Evolutionary conservation across 2,797 vertebrate genomes (phyloP).

Genomic region (Caiman crocodilus): DNA sequence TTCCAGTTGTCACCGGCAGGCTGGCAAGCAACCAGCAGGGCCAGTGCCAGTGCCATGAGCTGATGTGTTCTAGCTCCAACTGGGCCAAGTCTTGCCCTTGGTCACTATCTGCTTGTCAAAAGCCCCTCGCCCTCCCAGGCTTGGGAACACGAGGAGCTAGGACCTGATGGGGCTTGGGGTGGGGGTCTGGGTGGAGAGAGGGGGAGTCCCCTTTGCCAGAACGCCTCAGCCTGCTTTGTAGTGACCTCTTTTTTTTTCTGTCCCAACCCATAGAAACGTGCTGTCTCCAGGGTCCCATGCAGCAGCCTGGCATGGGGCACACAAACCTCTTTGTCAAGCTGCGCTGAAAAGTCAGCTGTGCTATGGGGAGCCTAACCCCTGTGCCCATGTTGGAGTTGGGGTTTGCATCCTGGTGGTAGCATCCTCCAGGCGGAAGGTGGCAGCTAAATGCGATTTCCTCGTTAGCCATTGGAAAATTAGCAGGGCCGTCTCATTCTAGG

Average conservation of each 20-base stretch:
- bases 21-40: not conserved
- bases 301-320: not conserved
- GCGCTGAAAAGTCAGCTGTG: not conserved
- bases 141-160: not conserved
- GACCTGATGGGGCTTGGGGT: not conserved
- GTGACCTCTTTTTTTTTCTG: not conserved
- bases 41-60: not conserved
- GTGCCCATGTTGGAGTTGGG: not conserved
- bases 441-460: not conserved
- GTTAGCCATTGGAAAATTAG: not conserved
- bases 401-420: not conserved
- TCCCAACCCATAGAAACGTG: no score
- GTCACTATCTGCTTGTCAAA: not conserved
- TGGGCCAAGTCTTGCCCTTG: not conserved
- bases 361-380: no score
- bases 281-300: no score
- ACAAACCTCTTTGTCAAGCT: not conserved
- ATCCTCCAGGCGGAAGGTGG: not conserved
- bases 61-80: not conserved
- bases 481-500: not conserved
- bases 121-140: not conserved
- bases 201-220: rapidly evolving
- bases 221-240: not conserved
- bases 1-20: not conserved
- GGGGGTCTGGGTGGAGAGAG: not conserved